Evolutionary conservation across 2,113 vertebrate genomes (phyloP).

Genomic region (Chloropsis cyanopogon): DNA sequence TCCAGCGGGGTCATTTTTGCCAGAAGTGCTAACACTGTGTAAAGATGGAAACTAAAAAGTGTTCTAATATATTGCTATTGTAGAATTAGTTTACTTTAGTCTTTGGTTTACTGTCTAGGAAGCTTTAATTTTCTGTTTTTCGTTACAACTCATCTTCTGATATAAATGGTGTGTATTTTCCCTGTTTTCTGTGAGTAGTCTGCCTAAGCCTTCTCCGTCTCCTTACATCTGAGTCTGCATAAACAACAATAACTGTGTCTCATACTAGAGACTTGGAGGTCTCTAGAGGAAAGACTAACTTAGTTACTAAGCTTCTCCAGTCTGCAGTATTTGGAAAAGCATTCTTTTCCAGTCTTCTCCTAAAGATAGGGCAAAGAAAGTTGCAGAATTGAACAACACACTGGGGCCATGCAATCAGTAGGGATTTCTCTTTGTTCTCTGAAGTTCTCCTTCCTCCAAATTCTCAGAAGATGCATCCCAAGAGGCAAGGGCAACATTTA

Average conservation of each 20-base stretch:
- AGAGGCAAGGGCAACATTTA: background rate
- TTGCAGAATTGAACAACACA: background rate
- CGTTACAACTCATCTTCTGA: background rate
- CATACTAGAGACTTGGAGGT: background rate
- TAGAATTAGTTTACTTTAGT: background rate
- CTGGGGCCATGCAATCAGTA: fast-evolving
- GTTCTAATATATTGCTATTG: background rate
- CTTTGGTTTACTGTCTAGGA: background rate
- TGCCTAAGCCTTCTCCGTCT: background rate
- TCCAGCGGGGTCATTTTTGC: background rate
- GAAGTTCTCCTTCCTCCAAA: background rate
- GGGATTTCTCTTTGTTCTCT: background rate
- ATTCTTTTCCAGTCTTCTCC: background rate
- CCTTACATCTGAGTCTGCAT: background rate
- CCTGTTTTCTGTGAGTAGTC: background rate
- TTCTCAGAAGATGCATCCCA: background rate
- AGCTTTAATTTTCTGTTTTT: background rate
- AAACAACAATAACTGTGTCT: background rate
- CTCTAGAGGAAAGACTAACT: constrained; percentile 4
- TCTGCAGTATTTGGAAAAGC: background rate
- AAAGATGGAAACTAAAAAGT: background rate
- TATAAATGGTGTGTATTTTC: background rate
- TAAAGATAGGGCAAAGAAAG: background rate
- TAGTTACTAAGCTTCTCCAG: background rate
- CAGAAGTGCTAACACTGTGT: background rate